Base-by-base conservation (phyloP, 2,797 vertebrate species). In the Danio aesculapii region DNA sequence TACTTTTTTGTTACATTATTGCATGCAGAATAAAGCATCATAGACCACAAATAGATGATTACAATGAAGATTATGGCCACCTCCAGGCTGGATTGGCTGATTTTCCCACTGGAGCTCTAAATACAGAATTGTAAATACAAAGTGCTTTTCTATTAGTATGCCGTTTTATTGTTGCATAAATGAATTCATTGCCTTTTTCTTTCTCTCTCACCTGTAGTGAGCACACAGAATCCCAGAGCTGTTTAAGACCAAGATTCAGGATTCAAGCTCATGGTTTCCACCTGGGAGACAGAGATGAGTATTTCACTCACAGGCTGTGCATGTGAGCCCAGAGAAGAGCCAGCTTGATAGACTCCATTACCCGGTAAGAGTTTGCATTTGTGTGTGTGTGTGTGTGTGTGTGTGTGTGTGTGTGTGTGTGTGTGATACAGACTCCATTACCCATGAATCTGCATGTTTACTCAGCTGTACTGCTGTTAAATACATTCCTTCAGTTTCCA, bases 381-480 rank as follows among this genome's bases (percentile, higher is more conserved):
- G 17, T 64, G 57, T 52, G 69, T 80, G 77, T 10, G 64, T 58
- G 64, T 52, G 80, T 55, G 30, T 75, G 50, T 52, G 58, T 39
- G 57, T 81, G 75, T 78, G 50, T 76, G 82, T 69, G 83, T 74
- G 83, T 64, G 76, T 68, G 62, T 64, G 70, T 79, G 67, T 82
- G 88, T 83, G 86, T 46, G 73, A 46, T 82, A 72, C 84, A 86
- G 86, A 92, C 88, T 93, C 90, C 89, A 91, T 93, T 93, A 93
- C 94, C 90, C 88, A 90, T 92, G 87, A 90, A 90, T 91, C 90
- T 93, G 89, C 90, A 92, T 95, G 95, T 95, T 96, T 95, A 95
- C 93, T 95, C 94, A 96, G 96, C 95, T 96, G 94, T 95, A 94
- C 91, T 91, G 91, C 92, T 90, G 91, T 95, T 89, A 94, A 96